These are phyloP conservation scores for Hymenopus coronatus DNA, from an alignment of 2,888 invertebrate genomes.

Conservation along the genomic window DNA sequence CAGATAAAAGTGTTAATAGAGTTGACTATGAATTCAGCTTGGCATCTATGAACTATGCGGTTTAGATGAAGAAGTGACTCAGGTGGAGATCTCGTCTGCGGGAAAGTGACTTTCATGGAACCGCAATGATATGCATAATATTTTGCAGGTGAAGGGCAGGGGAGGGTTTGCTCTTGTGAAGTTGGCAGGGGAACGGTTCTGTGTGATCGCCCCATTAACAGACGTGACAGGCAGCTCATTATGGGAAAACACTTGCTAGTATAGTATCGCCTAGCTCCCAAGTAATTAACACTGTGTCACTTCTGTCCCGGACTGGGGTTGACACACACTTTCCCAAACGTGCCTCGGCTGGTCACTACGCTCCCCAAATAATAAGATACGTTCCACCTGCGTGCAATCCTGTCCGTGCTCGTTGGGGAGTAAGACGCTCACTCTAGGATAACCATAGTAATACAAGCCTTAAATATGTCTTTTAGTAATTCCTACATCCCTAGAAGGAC, in stretches of 20 bases:
- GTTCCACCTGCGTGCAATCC: too few relatives aligned
- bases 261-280: constrained; percentile 1
- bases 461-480: too few relatives aligned
- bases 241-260: not conserved
- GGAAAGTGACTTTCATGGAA: not conserved
- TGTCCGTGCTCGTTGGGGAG: too few relatives aligned
- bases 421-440: too few relatives aligned
- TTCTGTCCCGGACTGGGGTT: not conserved
- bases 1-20: too few relatives aligned
- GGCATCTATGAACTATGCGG: too few relatives aligned
- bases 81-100: too few relatives aligned
- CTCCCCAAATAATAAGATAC: too few relatives aligned
- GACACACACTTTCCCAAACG: not conserved
- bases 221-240: constrained; percentile 18
- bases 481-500: too few relatives aligned
- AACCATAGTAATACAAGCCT: too few relatives aligned
- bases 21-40: too few relatives aligned
- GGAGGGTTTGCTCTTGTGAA: not conserved
- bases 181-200: not conserved
- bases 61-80: too few relatives aligned
- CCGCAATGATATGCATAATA: not conserved
- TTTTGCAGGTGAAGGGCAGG: not conserved
- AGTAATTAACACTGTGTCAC: constrained; percentile 18
- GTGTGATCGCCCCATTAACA: not conserved
- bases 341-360: not conserved